phyloP scores from a whole-genome alignment of 64 coral and sea anemone genomes.

The Dendrophyllia cribrosa region DNA sequence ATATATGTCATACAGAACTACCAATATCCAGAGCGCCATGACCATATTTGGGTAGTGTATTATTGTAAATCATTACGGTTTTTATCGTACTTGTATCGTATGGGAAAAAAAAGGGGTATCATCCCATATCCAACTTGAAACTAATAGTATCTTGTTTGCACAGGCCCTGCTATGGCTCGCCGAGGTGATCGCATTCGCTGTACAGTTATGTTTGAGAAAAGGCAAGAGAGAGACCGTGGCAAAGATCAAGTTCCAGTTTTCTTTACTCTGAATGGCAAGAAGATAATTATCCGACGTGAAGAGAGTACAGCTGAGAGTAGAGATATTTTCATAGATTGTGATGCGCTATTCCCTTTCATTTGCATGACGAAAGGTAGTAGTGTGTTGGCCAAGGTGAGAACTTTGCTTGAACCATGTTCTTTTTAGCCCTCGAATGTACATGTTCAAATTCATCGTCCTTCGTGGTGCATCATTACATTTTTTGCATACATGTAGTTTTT shows the following conservation, averaged over 20 bases:
- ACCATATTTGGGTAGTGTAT: no score
- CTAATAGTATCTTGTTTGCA: background rate
- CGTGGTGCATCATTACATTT: no score
- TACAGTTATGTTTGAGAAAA: background rate
- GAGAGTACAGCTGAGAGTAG: background rate
- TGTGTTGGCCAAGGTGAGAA: background rate
- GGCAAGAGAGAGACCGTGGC: background rate
- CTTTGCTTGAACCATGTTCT: background rate
- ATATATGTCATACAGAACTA: no score
- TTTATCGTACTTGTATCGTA: no score
- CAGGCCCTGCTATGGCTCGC: background rate
- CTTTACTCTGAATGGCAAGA: background rate
- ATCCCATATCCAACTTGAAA: no score
- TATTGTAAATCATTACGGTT: no score
- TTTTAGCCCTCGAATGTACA: no score
- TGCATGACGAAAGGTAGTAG: background rate
- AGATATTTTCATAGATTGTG: background rate
- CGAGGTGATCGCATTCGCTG: conserved; percentile 10
- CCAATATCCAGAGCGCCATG: no score
- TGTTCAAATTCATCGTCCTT: no score
- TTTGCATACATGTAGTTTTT: no score
- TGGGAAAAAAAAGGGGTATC: no score
- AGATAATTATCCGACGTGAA: background rate
- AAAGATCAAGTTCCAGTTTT: background rate
- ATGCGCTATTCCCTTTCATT: background rate